Conservation (phyloP, 2,888 invertebrate genomes). For the Urechis unicinctus region DNA sequence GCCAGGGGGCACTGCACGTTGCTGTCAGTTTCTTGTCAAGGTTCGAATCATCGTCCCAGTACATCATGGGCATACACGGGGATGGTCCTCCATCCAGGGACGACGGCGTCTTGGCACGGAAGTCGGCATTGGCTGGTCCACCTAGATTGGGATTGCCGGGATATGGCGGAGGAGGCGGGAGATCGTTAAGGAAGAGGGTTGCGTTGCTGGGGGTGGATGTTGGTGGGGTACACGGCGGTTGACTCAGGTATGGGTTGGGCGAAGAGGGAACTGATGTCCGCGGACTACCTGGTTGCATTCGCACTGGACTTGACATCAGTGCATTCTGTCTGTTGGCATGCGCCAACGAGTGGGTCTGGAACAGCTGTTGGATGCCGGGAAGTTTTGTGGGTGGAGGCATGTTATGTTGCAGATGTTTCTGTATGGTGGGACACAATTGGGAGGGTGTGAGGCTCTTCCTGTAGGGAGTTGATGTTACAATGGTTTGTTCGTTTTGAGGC, state of each 20-base stretch:
- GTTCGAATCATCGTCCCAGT: constrained; percentile 3
- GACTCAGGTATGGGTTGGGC: neutral
- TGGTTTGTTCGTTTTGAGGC: too few relatives aligned
- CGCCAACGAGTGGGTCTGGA: constrained; percentile 3
- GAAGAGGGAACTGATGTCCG: neutral
- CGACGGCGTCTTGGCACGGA: neutral
- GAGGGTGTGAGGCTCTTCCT: neutral
- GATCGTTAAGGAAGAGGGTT: neutral
- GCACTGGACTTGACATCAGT: neutral
- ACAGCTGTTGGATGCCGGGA: constrained; percentile 7
- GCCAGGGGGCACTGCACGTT: neutral
- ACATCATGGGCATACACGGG: neutral
- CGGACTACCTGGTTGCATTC: neutral
- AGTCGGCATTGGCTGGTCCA: neutral
- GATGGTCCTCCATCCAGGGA: neutral
- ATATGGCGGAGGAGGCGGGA: neutral
- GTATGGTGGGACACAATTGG: constrained; percentile 5
- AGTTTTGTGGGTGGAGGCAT: neutral
- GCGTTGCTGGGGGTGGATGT: neutral
- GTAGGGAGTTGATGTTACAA: neutral
- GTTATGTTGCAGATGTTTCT: constrained; percentile 2
- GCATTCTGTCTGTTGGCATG: neutral
- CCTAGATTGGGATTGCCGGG: constrained; percentile 1
- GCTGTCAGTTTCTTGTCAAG: neutral
- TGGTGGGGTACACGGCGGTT: neutral